These are phyloP conservation scores for Hypanus sabinus DNA, from an alignment of 2,113 vertebrate species.

Conservation along the genomic window DNA sequence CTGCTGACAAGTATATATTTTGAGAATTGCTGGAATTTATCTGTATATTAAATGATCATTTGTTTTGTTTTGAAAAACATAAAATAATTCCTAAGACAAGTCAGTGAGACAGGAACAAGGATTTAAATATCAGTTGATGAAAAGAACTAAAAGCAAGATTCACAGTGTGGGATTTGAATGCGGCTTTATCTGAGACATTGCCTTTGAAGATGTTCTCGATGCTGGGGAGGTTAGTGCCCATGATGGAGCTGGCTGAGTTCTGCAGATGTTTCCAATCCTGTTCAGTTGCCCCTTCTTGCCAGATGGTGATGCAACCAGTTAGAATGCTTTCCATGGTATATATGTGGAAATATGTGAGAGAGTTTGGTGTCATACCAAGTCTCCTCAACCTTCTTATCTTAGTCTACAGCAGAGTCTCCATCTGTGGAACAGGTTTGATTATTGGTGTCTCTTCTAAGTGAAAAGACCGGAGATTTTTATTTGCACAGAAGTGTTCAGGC, in stretches of 20 bases:
- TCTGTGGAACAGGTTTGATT: neutral
- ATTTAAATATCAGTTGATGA: neutral
- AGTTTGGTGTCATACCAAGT: too few species aligned
- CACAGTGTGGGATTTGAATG: neutral
- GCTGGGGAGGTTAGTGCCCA: too few species aligned
- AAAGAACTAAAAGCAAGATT: neutral
- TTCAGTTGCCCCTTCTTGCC: too few species aligned
- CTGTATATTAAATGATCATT: neutral
- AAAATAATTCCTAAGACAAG: neutral
- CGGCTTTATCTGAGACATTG: neutral
- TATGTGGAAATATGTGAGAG: too few species aligned
- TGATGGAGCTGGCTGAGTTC: too few species aligned
- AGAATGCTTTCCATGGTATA: too few species aligned
- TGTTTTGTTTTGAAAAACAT: neutral
- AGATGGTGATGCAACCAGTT: too few species aligned
- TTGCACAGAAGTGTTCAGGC: neutral
- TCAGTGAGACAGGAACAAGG: neutral
- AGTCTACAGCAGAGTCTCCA: too few species aligned
- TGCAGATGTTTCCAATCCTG: too few species aligned
- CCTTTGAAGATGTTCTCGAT: too few species aligned
- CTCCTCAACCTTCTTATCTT: too few species aligned
- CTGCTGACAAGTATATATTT: neutral
- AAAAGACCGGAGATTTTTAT: neutral
- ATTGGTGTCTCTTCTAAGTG: neutral
- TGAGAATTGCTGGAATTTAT: slow-evolving; percentile 2